These are phyloP conservation scores for Rafetus swinhoei DNA, from an alignment of 2,113 vertebrate genomes.

Conservation along the genomic window DNA sequence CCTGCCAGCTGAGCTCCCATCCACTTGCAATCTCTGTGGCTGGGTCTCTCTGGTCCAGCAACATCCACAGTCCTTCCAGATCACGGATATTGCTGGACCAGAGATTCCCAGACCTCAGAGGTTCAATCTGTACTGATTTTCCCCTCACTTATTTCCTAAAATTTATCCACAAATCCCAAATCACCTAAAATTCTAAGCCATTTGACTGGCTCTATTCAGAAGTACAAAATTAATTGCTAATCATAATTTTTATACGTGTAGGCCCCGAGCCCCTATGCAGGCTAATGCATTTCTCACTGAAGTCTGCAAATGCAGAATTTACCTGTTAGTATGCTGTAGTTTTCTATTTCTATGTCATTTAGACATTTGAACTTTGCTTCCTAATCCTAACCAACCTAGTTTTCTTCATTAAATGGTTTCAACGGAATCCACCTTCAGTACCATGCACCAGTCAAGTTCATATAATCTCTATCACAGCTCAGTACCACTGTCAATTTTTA, in stretches of 20 bases:
- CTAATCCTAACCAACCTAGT: neutral
- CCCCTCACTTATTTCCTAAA: neutral
- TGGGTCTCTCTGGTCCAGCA: no score
- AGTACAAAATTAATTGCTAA: neutral
- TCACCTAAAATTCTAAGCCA: neutral
- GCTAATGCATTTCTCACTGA: neutral
- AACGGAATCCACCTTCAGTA: neutral
- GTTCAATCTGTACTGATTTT: neutral
- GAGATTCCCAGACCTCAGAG: no score
- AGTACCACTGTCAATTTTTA: neutral
- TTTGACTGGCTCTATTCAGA: neutral
- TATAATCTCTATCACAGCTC: slow-evolving; percentile 24
- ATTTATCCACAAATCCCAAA: neutral
- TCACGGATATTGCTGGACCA: no score
- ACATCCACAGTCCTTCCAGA: no score
- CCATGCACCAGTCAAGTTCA: neutral
- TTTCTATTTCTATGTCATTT: neutral
- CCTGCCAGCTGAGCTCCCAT: no score
- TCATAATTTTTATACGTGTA: slow-evolving; percentile 17
- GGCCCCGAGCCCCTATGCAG: neutral
- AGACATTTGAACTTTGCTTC: neutral
- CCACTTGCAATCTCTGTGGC: no score
- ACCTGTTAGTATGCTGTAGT: neutral
- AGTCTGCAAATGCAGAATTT: neutral
- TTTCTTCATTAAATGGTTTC: neutral